phyloP scores from a whole-genome alignment of 2,888 invertebrate species.

The Graphium colonna region DNA sequence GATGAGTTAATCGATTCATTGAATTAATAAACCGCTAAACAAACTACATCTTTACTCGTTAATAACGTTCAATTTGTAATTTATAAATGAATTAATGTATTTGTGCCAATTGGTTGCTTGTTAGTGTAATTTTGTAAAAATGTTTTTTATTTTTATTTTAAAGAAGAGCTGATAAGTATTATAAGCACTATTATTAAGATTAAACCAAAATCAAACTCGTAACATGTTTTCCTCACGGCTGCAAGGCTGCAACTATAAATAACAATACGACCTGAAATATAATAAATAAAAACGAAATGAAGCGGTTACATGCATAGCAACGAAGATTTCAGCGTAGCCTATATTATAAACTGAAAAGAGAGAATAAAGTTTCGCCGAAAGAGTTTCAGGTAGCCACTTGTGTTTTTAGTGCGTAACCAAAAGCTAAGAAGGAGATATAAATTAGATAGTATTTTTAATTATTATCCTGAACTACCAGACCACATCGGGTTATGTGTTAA shows the following conservation, averaged over 20 bases:
- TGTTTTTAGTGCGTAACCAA: conserved; percentile 35
- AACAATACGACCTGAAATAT: background rate
- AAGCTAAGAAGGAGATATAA: background rate
- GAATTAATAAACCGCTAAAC: no score
- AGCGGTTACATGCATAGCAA: conserved; percentile 1
- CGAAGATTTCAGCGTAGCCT: background rate
- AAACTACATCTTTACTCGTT: background rate
- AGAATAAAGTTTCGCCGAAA: background rate
- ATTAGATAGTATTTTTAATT: background rate
- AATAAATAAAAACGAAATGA: background rate
- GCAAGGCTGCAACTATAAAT: background rate
- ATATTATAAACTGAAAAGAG: background rate
- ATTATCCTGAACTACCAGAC: conserved; percentile 11
- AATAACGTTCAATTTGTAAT: background rate
- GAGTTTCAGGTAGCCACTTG: background rate
- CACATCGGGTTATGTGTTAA: conserved; percentile 35
- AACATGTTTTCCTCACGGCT: background rate
- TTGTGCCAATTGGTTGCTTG: background rate
- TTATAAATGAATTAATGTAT: background rate
- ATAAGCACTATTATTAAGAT: no score
- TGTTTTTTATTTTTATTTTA: no score
- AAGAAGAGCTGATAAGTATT: no score
- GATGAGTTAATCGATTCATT: background rate
- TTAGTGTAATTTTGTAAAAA: background rate
- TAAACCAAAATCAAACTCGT: no score